Evolutionary conservation across 1,140 invertebrate species (phyloP).

Genomic region (Chlorops oryzae): DNA sequence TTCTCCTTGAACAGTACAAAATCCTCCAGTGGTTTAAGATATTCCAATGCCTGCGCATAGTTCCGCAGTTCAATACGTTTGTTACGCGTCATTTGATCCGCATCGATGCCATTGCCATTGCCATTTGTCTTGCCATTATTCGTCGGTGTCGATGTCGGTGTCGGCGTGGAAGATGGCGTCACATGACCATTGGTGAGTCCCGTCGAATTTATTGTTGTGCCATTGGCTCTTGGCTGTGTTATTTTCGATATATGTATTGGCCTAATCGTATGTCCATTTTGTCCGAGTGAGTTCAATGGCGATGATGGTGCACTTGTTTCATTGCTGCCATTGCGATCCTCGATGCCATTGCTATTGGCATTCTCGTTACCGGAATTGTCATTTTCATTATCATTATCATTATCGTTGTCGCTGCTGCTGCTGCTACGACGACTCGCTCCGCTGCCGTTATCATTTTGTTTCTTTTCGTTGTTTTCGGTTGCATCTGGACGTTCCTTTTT

Average conservation of each 20-base stretch:
- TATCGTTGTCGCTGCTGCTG: too few species aligned
- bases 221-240: too few species aligned
- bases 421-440: too few species aligned
- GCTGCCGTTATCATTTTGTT: conserved; percentile 14
- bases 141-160: not conserved
- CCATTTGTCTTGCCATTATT: conserved; percentile 5
- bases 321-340: conserved; percentile 24
- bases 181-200: not conserved
- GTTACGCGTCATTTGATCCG: conserved; percentile 8
- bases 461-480: conserved; percentile 30
- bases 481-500: conserved; percentile 15
- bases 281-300: conserved; percentile 16
- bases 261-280: too few species aligned
- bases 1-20: conserved; percentile 44
- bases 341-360: conserved; percentile 36
- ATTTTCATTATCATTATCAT: too few species aligned
- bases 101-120: conserved; percentile 5
- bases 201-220: not conserved
- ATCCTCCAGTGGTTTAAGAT: conserved; percentile 39
- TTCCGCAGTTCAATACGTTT: conserved; percentile 35
- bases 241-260: too few species aligned
- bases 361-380: conserved; percentile 32
- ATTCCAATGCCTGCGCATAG: conserved; percentile 36
- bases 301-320: conserved; percentile 29
- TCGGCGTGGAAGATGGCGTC: not conserved